phyloP scores from a whole-genome alignment of 2,888 invertebrate genomes.

The Hyposoter dolosus region DNA sequence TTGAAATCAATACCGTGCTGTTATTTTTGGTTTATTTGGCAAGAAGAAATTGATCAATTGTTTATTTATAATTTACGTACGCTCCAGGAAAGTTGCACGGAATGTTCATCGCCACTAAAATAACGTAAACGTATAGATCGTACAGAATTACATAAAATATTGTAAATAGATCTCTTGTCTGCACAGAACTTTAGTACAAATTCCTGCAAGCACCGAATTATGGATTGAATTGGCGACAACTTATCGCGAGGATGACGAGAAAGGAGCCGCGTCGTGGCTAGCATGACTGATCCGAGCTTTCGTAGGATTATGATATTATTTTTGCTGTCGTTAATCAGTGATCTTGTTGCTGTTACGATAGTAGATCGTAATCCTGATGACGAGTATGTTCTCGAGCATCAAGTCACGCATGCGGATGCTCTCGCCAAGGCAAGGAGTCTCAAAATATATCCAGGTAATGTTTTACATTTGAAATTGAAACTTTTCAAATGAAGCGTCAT shows the following conservation, averaged over 20 bases:
- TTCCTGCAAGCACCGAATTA: conserved; percentile 6
- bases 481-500: not conserved
- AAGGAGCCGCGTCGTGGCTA: conserved; percentile 71
- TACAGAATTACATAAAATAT: not conserved
- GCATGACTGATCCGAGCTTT: conserved; percentile 77
- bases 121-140: not conserved
- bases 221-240: conserved; percentile 24
- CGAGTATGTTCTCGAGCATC: conserved; percentile 89
- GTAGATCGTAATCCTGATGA: conserved; percentile 84
- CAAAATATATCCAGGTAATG: conserved; percentile 84
- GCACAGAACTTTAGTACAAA: conserved; percentile 22
- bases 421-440: conserved; percentile 86
- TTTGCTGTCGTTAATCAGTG: conserved; percentile 73
- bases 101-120: not conserved
- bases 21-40: not conserved
- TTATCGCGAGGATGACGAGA: conserved; percentile 70
- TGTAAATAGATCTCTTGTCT: conserved; percentile 6
- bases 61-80: not conserved
- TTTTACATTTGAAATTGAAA: not conserved
- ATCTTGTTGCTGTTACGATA: conserved; percentile 78
- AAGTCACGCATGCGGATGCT: conserved; percentile 87
- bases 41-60: not conserved
- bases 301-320: conserved; percentile 73
- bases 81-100: not conserved
- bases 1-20: not conserved